Percentiles rank a stretch among this genome's conserved stretches.
phyloP scores from a whole-genome alignment of 2,113 vertebrate species.

The Cairina moschata region DNA sequence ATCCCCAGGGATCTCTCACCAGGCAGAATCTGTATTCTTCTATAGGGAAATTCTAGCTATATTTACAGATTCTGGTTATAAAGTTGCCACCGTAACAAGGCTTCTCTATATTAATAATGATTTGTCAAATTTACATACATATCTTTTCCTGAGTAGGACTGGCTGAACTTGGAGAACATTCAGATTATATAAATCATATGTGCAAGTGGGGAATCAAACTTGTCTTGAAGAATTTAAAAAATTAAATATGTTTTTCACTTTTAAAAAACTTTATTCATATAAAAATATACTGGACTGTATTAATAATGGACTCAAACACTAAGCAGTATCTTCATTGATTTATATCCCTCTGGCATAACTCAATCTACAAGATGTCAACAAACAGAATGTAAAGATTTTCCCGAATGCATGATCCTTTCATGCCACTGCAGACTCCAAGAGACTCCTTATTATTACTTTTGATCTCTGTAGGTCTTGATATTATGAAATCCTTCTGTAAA shows the following conservation, averaged over 20 bases:
- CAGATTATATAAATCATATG: neutral
- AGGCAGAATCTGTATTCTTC: neutral
- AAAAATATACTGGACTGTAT: neutral
- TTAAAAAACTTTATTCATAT: neutral
- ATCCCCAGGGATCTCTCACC: neutral
- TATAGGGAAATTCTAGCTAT: neutral
- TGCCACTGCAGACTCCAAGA: constrained; percentile 25
- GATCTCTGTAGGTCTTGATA: constrained; percentile 30
- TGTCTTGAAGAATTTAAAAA: neutral
- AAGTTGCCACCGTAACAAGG: neutral
- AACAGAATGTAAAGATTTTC: constrained; percentile 56
- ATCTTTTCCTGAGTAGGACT: neutral
- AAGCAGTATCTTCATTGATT: constrained; percentile 46
- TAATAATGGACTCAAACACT: neutral
- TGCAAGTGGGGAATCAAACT: neutral
- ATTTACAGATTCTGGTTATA: neutral
- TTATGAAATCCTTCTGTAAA: constrained; percentile 61
- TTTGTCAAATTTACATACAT: neutral
- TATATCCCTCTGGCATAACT: constrained; percentile 51
- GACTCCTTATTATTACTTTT: constrained; percentile 54
- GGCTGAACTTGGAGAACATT: neutral
- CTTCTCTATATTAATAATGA: neutral
- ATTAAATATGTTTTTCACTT: neutral
- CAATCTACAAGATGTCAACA: constrained; percentile 34
- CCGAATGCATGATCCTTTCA: neutral